A percentile compares a stretch with the other conserved stretches of the same genome.
These are phyloP conservation scores for Caenorhabditis japonica DNA, from an alignment of 2,888 invertebrate genomes.

Conservation along the genomic window DNA sequence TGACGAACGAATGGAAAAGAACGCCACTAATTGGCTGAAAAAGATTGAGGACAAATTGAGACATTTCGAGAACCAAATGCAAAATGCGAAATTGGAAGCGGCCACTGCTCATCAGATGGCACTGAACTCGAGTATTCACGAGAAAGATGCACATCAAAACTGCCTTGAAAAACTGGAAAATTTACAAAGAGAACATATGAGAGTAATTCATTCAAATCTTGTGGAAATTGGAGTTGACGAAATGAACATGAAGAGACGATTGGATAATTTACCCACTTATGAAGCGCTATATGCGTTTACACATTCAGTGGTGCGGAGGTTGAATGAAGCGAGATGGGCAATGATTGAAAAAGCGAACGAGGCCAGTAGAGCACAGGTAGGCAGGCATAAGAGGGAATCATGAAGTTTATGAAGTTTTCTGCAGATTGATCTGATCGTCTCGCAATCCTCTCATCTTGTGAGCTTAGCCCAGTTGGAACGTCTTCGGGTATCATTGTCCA, in stretches of 20 bases:
- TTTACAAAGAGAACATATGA: constrained; percentile 73
- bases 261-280: constrained; percentile 74
- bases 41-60: constrained; percentile 68
- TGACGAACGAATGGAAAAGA: constrained; percentile 60
- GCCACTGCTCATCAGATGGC: constrained; percentile 68
- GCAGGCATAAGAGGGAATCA: not conserved
- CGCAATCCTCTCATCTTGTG: constrained; percentile 71
- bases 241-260: constrained; percentile 50
- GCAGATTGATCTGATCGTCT: constrained; percentile 72
- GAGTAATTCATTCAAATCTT: constrained; percentile 60
- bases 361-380: constrained; percentile 51
- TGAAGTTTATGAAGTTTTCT: not conserved
- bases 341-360: constrained; percentile 69
- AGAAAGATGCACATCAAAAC: constrained; percentile 67
- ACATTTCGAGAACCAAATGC: constrained; percentile 65
- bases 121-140: constrained; percentile 61
- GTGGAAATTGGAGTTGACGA: constrained; percentile 40
- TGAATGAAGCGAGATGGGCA: constrained; percentile 58
- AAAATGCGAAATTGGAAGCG: constrained; percentile 63
- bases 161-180: constrained; percentile 74
- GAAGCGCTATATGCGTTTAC: constrained; percentile 76
- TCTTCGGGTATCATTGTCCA: constrained; percentile 48
- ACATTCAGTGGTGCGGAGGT: constrained; percentile 68
- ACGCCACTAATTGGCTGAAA: constrained; percentile 41
- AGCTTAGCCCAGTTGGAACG: constrained; percentile 70